A percentile compares a stretch with the other conserved stretches of the same genome.
Conservation (phyloP, 1,140 invertebrate species). For the Andrena cerasifolii region DNA sequence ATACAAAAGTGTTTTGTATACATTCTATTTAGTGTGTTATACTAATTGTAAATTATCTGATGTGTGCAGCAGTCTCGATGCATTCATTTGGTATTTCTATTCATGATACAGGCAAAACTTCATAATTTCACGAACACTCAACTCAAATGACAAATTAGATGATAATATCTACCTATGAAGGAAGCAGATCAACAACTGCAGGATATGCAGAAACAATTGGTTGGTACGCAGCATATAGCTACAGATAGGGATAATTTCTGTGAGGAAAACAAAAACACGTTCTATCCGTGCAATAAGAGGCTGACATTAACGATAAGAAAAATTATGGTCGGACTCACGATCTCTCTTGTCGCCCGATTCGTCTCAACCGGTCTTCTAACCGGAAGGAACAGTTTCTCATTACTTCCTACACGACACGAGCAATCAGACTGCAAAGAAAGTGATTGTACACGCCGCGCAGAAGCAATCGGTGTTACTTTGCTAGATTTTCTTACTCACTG, state of each 20-base stretch:
- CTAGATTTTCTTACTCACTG: not conserved
- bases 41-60: no score
- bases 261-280: not conserved
- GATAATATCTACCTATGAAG: no score
- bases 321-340: not conserved
- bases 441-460: slow-evolving; percentile 28
- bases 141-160: no score
- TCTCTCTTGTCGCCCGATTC: slow-evolving; percentile 43
- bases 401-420: slow-evolving; percentile 49
- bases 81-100: no score
- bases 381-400: slow-evolving; percentile 52
- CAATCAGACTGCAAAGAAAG: slow-evolving; percentile 45
- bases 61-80: not conserved
- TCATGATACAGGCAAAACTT: no score
- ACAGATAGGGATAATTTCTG: not conserved
- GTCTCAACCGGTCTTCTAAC: slow-evolving; percentile 30
- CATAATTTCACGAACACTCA: no score
- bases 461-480: not conserved
- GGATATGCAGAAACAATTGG: not conserved
- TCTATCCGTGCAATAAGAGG: not conserved
- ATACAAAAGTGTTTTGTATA: no score
- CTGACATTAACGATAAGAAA: slow-evolving; percentile 5
- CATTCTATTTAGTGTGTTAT: no score
- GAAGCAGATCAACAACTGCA: no score
- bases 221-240: not conserved